These are phyloP conservation scores for Bambusicola thoracicus DNA, from an alignment of 2,113 vertebrate genomes.

Conservation along the genomic window DNA sequence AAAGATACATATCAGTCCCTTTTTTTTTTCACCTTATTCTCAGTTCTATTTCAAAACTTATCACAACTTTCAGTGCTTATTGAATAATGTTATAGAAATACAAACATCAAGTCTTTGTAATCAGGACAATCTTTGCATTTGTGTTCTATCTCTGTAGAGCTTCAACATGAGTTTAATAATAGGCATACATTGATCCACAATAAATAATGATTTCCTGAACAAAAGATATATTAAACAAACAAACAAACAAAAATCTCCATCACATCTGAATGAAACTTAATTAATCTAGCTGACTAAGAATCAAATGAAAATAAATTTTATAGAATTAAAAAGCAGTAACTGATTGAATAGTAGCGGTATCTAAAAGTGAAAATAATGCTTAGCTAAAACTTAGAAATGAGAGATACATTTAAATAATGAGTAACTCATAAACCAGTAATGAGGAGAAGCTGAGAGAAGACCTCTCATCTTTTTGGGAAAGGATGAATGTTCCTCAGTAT, in stretches of 20 bases:
- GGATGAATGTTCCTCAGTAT: neutral
- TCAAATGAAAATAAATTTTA: neutral
- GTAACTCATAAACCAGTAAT: neutral
- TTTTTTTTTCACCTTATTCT: neutral
- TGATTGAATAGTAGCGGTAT: neutral
- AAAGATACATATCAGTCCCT: neutral
- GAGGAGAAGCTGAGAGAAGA: neutral
- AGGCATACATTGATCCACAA: neutral
- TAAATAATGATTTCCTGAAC: neutral
- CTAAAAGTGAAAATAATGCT: neutral
- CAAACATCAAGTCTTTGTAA: neutral
- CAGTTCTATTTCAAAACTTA: neutral
- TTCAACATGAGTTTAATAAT: neutral
- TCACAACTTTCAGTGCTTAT: neutral
- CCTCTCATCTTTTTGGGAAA: neutral
- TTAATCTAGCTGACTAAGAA: neutral
- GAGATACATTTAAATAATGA: neutral
- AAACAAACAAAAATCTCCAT: neutral
- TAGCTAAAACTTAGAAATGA: neutral
- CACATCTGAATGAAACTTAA: neutral
- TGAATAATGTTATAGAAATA: neutral
- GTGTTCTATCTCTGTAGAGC: neutral
- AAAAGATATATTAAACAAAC: neutral
- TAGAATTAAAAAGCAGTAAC: neutral
- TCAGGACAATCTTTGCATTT: neutral